Percentiles rank a stretch among this genome's conserved stretches.
Evolutionary conservation across 2,113 vertebrate species (phyloP).

Genomic region (Mustela lutreola): DNA sequence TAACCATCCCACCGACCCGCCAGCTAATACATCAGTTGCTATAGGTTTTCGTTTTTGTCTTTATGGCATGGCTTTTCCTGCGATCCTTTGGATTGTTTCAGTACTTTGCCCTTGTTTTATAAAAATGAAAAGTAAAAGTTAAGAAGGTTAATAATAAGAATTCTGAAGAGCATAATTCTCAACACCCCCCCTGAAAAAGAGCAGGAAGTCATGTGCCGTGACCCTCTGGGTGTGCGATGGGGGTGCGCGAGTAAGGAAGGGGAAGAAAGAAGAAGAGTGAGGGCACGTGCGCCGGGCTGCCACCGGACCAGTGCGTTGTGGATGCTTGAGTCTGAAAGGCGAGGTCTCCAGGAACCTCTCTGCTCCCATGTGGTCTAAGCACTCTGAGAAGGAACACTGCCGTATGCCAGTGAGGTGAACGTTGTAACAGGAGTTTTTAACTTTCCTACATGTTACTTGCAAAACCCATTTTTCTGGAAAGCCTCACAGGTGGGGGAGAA

Average conservation of each 20-base stretch:
- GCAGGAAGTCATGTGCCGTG: accelerated
- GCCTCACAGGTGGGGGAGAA: background rate
- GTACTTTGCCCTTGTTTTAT: background rate
- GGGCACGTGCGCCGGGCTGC: accelerated
- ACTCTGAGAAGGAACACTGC: accelerated
- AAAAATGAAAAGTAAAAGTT: conserved; percentile 30
- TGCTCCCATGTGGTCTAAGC: background rate
- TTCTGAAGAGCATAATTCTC: background rate
- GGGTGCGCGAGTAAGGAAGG: background rate
- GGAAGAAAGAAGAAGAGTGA: no score
- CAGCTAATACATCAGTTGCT: background rate
- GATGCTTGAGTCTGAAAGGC: background rate
- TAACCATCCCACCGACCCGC: background rate
- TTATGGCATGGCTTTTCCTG: background rate
- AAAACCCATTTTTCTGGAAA: background rate
- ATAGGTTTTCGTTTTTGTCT: background rate
- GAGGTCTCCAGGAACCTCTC: background rate
- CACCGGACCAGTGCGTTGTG: accelerated
- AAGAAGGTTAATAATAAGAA: background rate
- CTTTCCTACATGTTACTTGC: background rate
- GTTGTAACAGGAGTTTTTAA: background rate
- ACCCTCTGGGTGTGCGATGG: background rate
- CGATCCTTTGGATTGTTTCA: background rate
- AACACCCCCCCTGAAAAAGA: background rate
- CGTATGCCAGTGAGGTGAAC: background rate